phyloP scores from a whole-genome alignment of 1,140 invertebrate species.

The Brachionus sp. region DNA sequence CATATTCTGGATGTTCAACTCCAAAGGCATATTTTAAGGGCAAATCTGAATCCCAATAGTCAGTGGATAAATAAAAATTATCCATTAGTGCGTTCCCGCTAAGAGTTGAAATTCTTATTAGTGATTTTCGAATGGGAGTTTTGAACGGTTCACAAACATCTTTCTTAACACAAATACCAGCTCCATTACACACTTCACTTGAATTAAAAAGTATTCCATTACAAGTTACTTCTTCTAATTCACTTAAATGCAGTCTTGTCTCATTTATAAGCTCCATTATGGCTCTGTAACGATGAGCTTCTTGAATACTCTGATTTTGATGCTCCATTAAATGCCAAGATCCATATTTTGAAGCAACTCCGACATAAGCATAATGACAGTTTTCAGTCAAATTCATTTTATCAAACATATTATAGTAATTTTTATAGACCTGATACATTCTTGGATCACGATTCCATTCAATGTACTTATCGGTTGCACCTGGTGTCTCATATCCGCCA shows the following conservation, averaged over 20 bases:
- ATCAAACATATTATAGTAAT: not conserved
- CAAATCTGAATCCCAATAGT: conserved; percentile 9
- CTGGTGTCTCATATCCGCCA: not conserved
- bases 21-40: conserved; percentile 5
- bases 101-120: not conserved
- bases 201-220: conserved; percentile 21
- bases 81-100: not conserved
- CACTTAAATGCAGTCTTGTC: not conserved
- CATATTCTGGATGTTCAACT: not conserved
- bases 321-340: conserved; percentile 9
- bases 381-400: conserved; percentile 30
- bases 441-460: conserved; percentile 29
- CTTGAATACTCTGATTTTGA: conserved; percentile 30
- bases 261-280: not conserved
- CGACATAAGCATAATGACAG: conserved; percentile 26
- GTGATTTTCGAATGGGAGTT: not conserved
- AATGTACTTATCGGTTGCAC: conserved; percentile 25
- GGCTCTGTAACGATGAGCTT: conserved; percentile 14
- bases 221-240: not conserved
- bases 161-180: not conserved
- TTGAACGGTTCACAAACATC: not conserved
- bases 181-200: not conserved
- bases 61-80: conserved; percentile 10
- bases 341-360: conserved; percentile 15
- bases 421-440: conserved; percentile 29